These are phyloP conservation scores for Pelodytes ibericus DNA, from an alignment of 2,797 vertebrate genomes.

Conservation along the genomic window DNA sequence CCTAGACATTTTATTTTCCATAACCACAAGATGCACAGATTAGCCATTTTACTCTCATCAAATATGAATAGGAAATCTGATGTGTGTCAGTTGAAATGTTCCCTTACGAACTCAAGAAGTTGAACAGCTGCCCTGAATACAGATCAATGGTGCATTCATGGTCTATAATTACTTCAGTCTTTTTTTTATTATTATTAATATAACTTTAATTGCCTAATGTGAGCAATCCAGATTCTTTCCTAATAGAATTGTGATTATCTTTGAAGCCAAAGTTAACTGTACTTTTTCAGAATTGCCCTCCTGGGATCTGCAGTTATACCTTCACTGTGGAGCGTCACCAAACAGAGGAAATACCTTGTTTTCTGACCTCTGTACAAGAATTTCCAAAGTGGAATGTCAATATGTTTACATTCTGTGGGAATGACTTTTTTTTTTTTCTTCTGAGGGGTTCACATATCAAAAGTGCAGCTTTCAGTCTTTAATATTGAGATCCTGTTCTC, in stretches of 20 bases:
- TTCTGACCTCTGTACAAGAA: slow-evolving; percentile 64
- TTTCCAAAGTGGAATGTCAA: slow-evolving; percentile 66
- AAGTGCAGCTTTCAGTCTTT: slow-evolving; percentile 70
- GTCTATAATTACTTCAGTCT: slow-evolving; percentile 41
- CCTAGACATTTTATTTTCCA: no score
- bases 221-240: slow-evolving; percentile 47
- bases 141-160: slow-evolving; percentile 43
- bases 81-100: background rate
- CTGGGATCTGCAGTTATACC: slow-evolving; percentile 52
- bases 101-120: background rate
- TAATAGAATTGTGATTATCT: slow-evolving; percentile 49
- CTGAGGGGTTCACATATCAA: slow-evolving; percentile 64
- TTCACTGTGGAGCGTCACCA: slow-evolving; percentile 59
- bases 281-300: slow-evolving; percentile 21
- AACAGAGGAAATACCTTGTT: slow-evolving; percentile 65
- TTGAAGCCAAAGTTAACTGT: slow-evolving; percentile 44
- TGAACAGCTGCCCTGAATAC: slow-evolving; percentile 20
- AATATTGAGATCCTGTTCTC: slow-evolving; percentile 75
- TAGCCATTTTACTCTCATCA: background rate
- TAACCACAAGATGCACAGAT: no score
- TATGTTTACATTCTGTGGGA: slow-evolving; percentile 67
- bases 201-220: slow-evolving; percentile 49
- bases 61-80: background rate
- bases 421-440: slow-evolving; percentile 49
- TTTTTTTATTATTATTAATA: slow-evolving; percentile 48